phyloP scores from a whole-genome alignment of 2,888 invertebrate species.

The Cordilura impudica region DNA sequence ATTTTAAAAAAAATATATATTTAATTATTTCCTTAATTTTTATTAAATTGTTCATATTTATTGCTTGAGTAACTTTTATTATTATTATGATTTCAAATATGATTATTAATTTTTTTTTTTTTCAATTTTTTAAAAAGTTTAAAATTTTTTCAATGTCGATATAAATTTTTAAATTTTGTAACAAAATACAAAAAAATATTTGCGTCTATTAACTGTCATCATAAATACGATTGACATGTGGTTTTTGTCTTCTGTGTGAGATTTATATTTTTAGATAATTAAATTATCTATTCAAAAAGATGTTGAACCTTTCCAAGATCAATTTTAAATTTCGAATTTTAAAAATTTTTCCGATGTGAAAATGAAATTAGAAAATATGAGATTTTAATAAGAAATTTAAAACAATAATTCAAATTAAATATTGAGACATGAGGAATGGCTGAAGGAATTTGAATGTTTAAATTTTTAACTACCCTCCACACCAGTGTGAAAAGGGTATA shows the following conservation, averaged over 20 bases:
- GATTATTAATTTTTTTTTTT: background rate
- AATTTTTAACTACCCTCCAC: too few species aligned
- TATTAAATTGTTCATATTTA: background rate
- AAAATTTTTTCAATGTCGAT: conserved; percentile 44
- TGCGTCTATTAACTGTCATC: conserved; percentile 48
- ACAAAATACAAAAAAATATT: background rate
- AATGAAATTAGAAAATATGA: too few species aligned
- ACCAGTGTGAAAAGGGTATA: too few species aligned
- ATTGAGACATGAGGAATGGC: too few species aligned
- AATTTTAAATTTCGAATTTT: too few species aligned
- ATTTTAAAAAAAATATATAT: too few species aligned
- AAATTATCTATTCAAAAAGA: background rate
- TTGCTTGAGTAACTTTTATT: background rate
- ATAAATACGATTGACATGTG: conserved; percentile 59
- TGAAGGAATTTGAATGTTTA: too few species aligned
- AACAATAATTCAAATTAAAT: too few species aligned
- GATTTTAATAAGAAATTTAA: too few species aligned
- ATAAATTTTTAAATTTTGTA: conserved; percentile 25
- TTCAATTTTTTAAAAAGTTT: background rate
- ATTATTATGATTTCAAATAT: background rate
- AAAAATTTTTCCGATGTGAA: too few species aligned
- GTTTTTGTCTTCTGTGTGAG: background rate
- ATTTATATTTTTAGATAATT: background rate
- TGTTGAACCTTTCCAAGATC: background rate
- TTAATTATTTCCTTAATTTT: background rate